Evolutionary conservation across 2,888 invertebrate species (phyloP).

Genomic region (Netelia fuscicornis): DNA sequence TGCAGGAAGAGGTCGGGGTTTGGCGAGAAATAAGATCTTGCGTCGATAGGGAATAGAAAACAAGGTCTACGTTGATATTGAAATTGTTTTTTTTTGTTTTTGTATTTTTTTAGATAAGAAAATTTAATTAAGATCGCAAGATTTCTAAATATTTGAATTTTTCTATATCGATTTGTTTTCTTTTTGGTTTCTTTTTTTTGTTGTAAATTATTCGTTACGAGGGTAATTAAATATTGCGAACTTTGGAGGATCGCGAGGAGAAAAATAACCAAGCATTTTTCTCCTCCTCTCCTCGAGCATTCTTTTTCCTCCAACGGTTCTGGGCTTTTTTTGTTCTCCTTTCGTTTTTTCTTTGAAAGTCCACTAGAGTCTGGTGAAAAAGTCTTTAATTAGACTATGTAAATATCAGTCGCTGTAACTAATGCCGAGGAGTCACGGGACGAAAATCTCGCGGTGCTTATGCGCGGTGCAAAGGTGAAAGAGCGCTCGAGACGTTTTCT

Average conservation of each 20-base stretch:
- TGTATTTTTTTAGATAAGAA: too few species aligned
- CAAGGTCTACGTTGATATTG: constrained; percentile 3
- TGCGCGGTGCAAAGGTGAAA: constrained; percentile 4
- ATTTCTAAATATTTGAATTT: too few species aligned
- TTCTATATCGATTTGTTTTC: too few species aligned
- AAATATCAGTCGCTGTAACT: constrained; percentile 49
- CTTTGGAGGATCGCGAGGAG: too few species aligned
- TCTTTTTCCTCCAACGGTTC: neutral
- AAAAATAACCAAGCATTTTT: too few species aligned
- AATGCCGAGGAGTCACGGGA: constrained; percentile 37
- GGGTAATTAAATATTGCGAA: too few species aligned
- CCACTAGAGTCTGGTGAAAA: constrained; percentile 42
- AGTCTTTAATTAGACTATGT: constrained; percentile 68
- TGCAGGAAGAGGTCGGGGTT: neutral
- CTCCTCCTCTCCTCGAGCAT: constrained; percentile 8
- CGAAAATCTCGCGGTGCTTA: constrained; percentile 55
- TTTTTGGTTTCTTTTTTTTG: too few species aligned
- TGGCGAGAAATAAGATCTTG: too few species aligned
- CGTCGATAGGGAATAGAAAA: too few species aligned
- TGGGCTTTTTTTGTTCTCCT: neutral
- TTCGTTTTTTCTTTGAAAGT: constrained; percentile 29
- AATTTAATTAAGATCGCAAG: too few species aligned
- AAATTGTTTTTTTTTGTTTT: neutral
- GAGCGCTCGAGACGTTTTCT: constrained; percentile 42
- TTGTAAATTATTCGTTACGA: too few species aligned